A percentile compares a stretch with the other conserved stretches of the same genome.
Evolutionary conservation across 1,140 invertebrate genomes (phyloP).

Genomic region (Drosophila willistoni): DNA sequence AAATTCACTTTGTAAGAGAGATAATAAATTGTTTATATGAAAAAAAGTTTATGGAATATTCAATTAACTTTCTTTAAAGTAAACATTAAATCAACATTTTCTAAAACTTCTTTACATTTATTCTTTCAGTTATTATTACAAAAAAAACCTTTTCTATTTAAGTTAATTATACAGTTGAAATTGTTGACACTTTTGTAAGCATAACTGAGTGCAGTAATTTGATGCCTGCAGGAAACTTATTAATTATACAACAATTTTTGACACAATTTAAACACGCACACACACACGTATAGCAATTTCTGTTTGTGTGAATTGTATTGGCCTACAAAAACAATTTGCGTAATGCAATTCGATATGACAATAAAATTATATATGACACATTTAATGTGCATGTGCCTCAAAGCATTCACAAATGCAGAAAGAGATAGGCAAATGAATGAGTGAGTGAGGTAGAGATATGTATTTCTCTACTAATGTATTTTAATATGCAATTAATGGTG

Average conservation of each 20-base stretch:
- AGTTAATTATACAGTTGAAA: not conserved
- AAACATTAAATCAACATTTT: no score
- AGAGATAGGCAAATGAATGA: conserved; percentile 6
- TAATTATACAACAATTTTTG: conserved; percentile 9
- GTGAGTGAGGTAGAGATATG: conserved; percentile 9
- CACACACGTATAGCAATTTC: not conserved
- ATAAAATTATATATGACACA: conserved; percentile 49
- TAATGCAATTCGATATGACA: conserved; percentile 35
- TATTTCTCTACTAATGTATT: conserved; percentile 41
- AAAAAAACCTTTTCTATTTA: not conserved
- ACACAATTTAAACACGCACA: conserved; percentile 12
- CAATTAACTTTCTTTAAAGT: no score
- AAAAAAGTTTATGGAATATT: no score
- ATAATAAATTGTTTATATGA: no score
- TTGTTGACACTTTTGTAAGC: not conserved
- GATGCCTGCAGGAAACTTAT: conserved; percentile 12
- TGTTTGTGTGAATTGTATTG: conserved; percentile 11
- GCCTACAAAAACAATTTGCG: conserved; percentile 29
- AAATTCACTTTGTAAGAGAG: no score
- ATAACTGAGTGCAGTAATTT: not conserved
- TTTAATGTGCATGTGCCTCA: conserved; percentile 24
- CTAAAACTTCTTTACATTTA: no score
- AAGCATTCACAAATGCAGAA: conserved; percentile 36
- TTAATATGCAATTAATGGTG: conserved; percentile 67
- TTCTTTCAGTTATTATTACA: no score